A percentile compares a stretch with the other conserved stretches of the same genome.
Evolutionary conservation across 2,113 vertebrate species (phyloP).

Genomic region (Caranx ignobilis): DNA sequence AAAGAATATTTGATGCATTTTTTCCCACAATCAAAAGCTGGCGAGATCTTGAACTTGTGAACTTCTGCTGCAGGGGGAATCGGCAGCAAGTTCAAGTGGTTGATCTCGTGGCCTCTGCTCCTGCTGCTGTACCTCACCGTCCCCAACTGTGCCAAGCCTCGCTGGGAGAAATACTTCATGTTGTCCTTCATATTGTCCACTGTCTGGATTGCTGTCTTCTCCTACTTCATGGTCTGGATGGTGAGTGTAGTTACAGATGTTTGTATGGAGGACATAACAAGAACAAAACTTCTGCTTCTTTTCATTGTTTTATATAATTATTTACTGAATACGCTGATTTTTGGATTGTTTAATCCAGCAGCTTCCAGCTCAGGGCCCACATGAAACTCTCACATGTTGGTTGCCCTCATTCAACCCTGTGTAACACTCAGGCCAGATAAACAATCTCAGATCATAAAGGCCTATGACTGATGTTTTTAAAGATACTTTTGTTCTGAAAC

Average conservation of each 20-base stretch:
- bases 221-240: conserved; percentile 99
- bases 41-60: neutral
- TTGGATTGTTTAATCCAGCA: too few species aligned
- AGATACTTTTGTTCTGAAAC: too few species aligned
- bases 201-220: conserved; percentile 97
- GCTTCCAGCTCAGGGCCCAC: too few species aligned
- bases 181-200: conserved; percentile 93
- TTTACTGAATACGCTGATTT: too few species aligned
- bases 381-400: too few species aligned
- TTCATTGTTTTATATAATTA: too few species aligned
- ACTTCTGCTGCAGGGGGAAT: conserved; percentile 81
- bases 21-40: neutral
- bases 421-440: too few species aligned
- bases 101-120: conserved; percentile 94
- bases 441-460: too few species aligned
- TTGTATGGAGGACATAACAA: neutral
- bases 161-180: conserved; percentile 97
- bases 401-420: too few species aligned
- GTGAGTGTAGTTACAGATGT: conserved; percentile 79
- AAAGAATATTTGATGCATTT: too few species aligned
- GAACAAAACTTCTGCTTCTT: too few species aligned
- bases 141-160: conserved; percentile 94
- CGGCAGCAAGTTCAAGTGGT: conserved; percentile 92
- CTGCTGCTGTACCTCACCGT: conserved; percentile 90
- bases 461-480: too few species aligned